These are phyloP conservation scores for Lipophrys pholis DNA, from an alignment of 2,113 vertebrate genomes.

Conservation along the genomic window DNA sequence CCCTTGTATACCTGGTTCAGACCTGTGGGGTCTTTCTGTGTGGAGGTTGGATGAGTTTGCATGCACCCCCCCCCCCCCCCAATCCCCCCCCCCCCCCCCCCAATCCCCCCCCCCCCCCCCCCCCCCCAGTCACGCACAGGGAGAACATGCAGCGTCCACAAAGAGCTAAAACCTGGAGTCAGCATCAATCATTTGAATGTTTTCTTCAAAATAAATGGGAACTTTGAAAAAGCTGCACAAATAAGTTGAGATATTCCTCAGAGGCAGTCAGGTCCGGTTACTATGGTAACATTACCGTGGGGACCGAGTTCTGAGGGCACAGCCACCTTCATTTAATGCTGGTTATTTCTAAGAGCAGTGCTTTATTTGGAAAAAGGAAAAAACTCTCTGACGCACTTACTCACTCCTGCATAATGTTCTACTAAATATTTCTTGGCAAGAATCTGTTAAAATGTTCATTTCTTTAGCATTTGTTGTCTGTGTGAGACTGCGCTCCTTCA, in stretches of 20 bases:
- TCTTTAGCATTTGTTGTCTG: not conserved
- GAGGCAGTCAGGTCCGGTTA: conserved; percentile 13
- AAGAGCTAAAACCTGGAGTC: too few species aligned
- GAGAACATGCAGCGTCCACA: too few species aligned
- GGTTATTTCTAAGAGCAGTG: not conserved
- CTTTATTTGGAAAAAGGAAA: conserved; percentile 22
- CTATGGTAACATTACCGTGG: conserved; percentile 50
- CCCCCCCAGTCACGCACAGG: too few species aligned
- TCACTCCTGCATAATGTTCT: not conserved
- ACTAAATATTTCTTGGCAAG: conserved; percentile 17
- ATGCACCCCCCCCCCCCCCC: too few species aligned
- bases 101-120: too few species aligned
- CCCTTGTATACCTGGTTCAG: too few species aligned
- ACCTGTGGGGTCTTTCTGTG: too few species aligned
- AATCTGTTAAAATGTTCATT: not conserved
- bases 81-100: too few species aligned
- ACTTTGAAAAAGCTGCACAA: too few species aligned
- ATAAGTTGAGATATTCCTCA: not conserved
- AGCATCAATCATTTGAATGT: too few species aligned
- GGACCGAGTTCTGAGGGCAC: conserved; percentile 4
- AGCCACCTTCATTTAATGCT: conserved; percentile 20
- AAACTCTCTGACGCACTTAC: not conserved
- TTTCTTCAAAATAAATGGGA: too few species aligned
- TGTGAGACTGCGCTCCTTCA: not conserved
- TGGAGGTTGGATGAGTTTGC: too few species aligned